These are phyloP conservation scores for Hypocryptadius cinnamomeus DNA, from an alignment of 2,113 vertebrate species.

Conservation along the genomic window DNA sequence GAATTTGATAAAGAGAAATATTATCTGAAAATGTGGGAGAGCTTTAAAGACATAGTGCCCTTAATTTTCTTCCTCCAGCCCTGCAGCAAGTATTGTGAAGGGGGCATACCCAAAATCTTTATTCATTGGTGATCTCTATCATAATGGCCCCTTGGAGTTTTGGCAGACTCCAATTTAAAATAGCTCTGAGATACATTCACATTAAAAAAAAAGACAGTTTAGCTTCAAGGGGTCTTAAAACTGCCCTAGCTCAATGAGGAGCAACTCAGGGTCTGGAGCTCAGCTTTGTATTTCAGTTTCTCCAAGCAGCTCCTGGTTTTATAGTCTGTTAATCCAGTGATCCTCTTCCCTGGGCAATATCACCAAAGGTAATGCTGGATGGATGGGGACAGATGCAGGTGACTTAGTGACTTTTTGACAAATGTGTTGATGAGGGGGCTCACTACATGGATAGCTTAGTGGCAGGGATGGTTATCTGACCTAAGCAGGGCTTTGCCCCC, in stretches of 20 bases:
- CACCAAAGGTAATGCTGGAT: background rate
- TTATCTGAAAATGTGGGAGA: background rate
- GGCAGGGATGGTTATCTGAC: background rate
- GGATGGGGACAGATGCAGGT: background rate
- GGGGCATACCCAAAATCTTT: background rate
- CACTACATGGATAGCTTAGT: background rate
- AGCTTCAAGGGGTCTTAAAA: background rate
- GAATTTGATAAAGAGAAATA: background rate
- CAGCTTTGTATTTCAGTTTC: background rate
- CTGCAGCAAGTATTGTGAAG: background rate
- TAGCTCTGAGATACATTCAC: background rate
- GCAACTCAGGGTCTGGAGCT: background rate
- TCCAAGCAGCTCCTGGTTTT: background rate
- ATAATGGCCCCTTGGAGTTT: background rate
- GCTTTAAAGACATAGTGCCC: background rate
- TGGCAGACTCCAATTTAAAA: background rate
- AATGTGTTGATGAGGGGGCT: background rate
- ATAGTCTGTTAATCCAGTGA: background rate
- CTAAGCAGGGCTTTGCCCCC: background rate
- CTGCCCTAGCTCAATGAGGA: background rate
- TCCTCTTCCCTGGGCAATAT: background rate
- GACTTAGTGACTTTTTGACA: background rate
- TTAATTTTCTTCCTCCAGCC: background rate
- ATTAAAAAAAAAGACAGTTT: background rate
- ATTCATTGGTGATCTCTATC: conserved; percentile 16